Base-by-base conservation (phyloP, 2,797 vertebrate genomes). In the Takifugu rubripes region DNA sequence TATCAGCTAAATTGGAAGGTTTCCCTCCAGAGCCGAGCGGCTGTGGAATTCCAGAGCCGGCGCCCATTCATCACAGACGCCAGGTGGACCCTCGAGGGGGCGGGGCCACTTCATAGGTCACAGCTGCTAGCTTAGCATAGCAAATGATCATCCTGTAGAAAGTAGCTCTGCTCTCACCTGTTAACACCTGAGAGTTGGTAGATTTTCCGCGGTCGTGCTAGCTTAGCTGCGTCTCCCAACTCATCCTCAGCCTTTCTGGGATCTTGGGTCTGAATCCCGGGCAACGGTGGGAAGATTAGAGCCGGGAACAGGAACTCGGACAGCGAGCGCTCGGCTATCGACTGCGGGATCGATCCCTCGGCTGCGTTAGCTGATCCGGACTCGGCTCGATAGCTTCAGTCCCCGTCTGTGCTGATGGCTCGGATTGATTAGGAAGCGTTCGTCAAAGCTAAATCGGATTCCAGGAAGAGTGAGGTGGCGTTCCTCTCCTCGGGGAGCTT, bases 1-100 rank as follows among this genome's bases (percentile, higher is more conserved):
- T 75, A 78, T 80, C 80, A 75, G 79, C 77, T 73, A 77, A 84
- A 88, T 88, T 86, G 83, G 87, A 86, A 64, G 26, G 57, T 52
- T 16, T 64, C 12, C 60, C 51, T 82, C 57, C 48, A 49, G 21
- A 15, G 1, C 43, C 16, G 16, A 5, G n/a, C 21, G 21, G 21
- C 4, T 52, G 59, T 49, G 73, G 61, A 72, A 71, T 76, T 67
- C 36, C 68, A 77, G 78, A 76, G 63, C 72, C 64, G 61, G 29
- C 54, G 47, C 29, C 70, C 67, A 71, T 68, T 70, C 56, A 52
- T 68, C 29, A 75, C 7, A 58, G 52, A 52, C 52, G 52, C 45
- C 74, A 61, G 56, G 54, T 52, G 54, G 62, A 56, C 52, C 29
- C 33, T n/a, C 21, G 21, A 21, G 61, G 49, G 81, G 70, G 71